These are phyloP conservation scores for Dascillus cervinus DNA, from an alignment of 2,888 invertebrate species.

Conservation along the genomic window DNA sequence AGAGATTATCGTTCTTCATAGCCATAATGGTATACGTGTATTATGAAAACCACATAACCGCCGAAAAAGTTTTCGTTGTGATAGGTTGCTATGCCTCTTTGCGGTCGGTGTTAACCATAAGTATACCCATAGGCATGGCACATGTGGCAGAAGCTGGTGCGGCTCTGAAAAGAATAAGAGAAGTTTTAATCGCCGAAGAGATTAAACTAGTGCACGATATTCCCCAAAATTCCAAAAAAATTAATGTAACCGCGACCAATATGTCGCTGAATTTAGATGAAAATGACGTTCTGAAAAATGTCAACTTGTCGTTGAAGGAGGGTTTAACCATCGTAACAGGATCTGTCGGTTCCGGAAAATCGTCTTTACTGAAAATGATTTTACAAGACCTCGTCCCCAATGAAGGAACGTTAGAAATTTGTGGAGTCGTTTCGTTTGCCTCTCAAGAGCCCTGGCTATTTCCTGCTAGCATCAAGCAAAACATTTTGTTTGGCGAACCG, in stretches of 20 bases:
- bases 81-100: slow-evolving; percentile 86
- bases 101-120: slow-evolving; percentile 77
- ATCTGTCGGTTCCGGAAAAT: slow-evolving; percentile 56
- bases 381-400: slow-evolving; percentile 62
- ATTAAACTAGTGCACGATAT: too few relatives aligned
- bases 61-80: slow-evolving; percentile 80
- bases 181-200: slow-evolving; percentile 55
- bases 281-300: slow-evolving; percentile 31
- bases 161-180: slow-evolving; percentile 62
- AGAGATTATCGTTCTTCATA: slow-evolving; percentile 34
- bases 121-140: slow-evolving; percentile 79
- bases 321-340: slow-evolving; percentile 49
- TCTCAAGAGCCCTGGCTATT: slow-evolving; percentile 55
- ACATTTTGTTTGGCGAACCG: slow-evolving; percentile 63
- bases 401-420: slow-evolving; percentile 55
- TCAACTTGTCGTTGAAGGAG: slow-evolving; percentile 37
- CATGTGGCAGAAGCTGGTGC: slow-evolving; percentile 73
- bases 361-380: slow-evolving; percentile 44
- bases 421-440: slow-evolving; percentile 50
- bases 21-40: slow-evolving; percentile 53
- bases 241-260: slow-evolving; percentile 40
- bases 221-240: slow-evolving; percentile 11
- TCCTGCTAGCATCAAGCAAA: slow-evolving; percentile 57
- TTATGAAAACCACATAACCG: slow-evolving; percentile 62
- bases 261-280: slow-evolving; percentile 52